Evolutionary conservation across 2,113 vertebrate species (phyloP).

Genomic region (Athene noctua): DNA sequence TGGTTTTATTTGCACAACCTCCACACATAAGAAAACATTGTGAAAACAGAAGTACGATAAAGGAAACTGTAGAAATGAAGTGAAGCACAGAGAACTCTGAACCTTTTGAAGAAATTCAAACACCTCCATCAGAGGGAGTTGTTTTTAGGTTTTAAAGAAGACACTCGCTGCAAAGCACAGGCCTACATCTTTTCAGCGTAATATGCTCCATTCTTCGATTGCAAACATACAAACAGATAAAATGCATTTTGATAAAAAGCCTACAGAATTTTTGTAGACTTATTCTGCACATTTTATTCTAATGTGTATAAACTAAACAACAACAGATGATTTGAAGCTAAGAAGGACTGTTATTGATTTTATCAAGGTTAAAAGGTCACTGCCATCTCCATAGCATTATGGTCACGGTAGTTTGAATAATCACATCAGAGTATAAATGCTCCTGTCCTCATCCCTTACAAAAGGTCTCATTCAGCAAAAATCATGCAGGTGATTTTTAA

Average conservation of each 20-base stretch:
- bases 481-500: conserved; percentile 23
- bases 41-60: not conserved
- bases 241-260: not conserved
- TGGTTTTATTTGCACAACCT: not conserved
- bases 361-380: conserved; percentile 8
- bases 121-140: not conserved
- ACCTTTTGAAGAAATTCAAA: not conserved
- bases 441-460: not conserved
- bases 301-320: not conserved
- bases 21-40: not conserved
- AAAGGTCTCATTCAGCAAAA: not conserved
- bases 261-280: not conserved
- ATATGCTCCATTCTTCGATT: not conserved
- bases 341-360: not conserved
- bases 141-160: not conserved
- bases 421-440: not conserved
- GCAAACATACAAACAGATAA: not conserved
- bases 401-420: not conserved
- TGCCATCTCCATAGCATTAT: not conserved
- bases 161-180: not conserved
- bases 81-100: not conserved
- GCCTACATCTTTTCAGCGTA: not conserved
- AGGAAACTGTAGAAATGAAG: not conserved
- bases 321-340: not conserved
- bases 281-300: not conserved